Conservation (phyloP, 2,797 vertebrate species). For the Lacerta agilis region DNA sequence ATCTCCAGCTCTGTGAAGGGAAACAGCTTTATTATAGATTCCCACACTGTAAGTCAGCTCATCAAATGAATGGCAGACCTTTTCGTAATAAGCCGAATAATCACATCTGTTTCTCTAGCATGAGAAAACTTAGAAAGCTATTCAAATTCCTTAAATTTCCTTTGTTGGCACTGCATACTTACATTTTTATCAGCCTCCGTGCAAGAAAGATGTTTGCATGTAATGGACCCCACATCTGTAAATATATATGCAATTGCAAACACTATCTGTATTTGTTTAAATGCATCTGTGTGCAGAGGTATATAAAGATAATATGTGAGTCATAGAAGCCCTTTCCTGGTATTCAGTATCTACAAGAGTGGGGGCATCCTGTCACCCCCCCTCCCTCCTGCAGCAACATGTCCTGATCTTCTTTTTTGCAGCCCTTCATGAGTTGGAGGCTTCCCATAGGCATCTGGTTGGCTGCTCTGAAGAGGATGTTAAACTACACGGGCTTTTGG, state of each 20-base stretch:
- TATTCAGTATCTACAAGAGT: background rate
- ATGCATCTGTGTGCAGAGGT: background rate
- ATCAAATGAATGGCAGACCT: slow-evolving; percentile 73
- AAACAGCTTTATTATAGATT: slow-evolving; percentile 80
- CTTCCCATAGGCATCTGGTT: no score
- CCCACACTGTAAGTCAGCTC: slow-evolving; percentile 81
- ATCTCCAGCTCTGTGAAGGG: slow-evolving; percentile 76
- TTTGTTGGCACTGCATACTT: slow-evolving; percentile 47
- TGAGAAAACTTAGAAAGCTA: slow-evolving; percentile 76
- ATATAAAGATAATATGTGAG: slow-evolving; percentile 11
- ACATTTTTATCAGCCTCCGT: slow-evolving; percentile 15
- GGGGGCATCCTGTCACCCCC: background rate
- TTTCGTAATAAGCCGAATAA: slow-evolving; percentile 72
- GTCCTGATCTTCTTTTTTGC: background rate
- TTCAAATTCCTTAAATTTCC: slow-evolving; percentile 63
- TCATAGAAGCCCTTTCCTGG: background rate
- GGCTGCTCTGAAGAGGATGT: no score
- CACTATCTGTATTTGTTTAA: slow-evolving; percentile 12
- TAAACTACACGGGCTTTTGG: no score
- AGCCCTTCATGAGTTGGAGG: background rate
- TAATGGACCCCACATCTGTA: slow-evolving; percentile 7
- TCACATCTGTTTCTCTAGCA: slow-evolving; percentile 76
- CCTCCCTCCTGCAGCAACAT: background rate
- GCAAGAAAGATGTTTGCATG: slow-evolving; percentile 30
- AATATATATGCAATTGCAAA: background rate